Base-by-base conservation (phyloP, 2,113 vertebrate genomes). In the Athene cunicularia region DNA sequence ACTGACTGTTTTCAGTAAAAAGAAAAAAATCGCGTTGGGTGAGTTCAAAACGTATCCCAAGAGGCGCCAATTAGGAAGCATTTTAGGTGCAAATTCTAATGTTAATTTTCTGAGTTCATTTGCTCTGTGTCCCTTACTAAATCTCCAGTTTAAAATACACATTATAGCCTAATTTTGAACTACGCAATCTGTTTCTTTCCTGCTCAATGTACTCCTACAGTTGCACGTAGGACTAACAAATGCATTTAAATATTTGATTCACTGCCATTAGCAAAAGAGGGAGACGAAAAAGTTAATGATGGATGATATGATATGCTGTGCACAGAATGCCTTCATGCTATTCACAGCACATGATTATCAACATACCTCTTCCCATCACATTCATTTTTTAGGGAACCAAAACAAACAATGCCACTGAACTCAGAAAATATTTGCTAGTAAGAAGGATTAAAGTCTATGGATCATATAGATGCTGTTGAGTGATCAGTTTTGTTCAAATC, bases 201-300 rank as follows among this genome's bases (percentile, higher is more conserved):
- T 90, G 20, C 39, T 86, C 88, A 86, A 80, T 75, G 55, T 47
- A 88, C 62, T 66, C 88, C 77, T 86, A 56, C 41, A n/a, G 41
- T 64, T 35, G 33, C 83, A 96, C 6, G 10, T 39, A 76, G 84
- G 88, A 50, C 71, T 94, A 97, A 96, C 92, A 98, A 96, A 96
- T 67, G 90, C 92, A 97, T 96, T 97, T 96, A 95, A 96, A 96
- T 96, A 95, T 95, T 97, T 97, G 96, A 96, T 95, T 91, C 47
- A 3, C 63, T 93, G 95, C 95, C 89, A 91, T 92, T 94, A 96
- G 60, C 70, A 7, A 12, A 68, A 66, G 77, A 79, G 50, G 32
- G 82, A 75, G 76, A 75, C 76, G 81, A 59, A 86, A 84, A 93
- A 70, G 63, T 87, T 95, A 88, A 96, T 90, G 97, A 97, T 27